Percentiles rank a stretch among this genome's conserved stretches.
These are phyloP conservation scores for Leiothrix lutea DNA, from an alignment of 2,113 vertebrate genomes.

Conservation along the genomic window DNA sequence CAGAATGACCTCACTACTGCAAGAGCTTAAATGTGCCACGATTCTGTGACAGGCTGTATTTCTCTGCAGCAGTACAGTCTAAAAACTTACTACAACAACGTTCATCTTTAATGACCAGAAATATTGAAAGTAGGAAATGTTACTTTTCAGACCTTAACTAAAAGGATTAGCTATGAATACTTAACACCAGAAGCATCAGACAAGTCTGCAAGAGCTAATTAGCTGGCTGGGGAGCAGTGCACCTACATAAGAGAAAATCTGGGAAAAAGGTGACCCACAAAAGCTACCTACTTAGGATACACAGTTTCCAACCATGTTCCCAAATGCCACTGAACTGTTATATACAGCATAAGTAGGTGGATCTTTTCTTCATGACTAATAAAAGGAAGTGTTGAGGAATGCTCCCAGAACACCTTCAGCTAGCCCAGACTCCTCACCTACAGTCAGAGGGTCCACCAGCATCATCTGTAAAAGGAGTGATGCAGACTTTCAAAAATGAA, in stretches of 20 bases:
- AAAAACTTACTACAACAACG: not conserved
- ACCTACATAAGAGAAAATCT: accelerated
- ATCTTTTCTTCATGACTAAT: not conserved
- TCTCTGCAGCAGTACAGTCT: not conserved
- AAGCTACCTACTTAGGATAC: not conserved
- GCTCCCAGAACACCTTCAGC: not conserved
- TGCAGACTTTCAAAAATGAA: slow-evolving; percentile 60
- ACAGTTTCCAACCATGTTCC: not conserved
- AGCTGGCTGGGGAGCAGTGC: not conserved
- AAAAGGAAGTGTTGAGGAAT: not conserved
- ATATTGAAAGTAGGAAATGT: accelerated
- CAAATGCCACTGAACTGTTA: not conserved
- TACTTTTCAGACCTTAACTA: not conserved
- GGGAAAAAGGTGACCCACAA: not conserved
- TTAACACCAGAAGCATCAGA: not conserved
- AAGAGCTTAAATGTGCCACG: not conserved
- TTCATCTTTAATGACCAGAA: not conserved
- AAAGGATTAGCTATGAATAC: not conserved
- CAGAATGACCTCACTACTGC: not conserved
- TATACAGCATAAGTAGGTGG: not conserved
- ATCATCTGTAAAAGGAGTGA: not conserved
- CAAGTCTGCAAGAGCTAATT: not conserved
- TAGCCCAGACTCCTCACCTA: not conserved
- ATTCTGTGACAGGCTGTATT: accelerated
- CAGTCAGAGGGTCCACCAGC: not conserved